Evolutionary conservation across 2,888 invertebrate species (phyloP).

Genomic region (Hetaerina titia): DNA sequence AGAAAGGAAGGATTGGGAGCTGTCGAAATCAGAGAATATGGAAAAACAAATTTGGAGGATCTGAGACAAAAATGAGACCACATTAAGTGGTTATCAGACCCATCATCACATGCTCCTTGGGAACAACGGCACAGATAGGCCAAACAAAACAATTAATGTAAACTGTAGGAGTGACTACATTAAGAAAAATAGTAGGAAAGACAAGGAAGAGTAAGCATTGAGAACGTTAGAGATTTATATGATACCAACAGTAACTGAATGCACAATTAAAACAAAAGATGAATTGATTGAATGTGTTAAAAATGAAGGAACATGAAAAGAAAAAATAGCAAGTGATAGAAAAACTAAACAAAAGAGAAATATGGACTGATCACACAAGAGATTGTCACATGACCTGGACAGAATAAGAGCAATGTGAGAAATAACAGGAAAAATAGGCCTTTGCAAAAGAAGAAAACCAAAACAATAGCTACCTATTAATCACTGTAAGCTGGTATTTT

Average conservation of each 20-base stretch:
- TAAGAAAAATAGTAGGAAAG: not conserved
- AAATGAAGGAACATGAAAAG: not conserved
- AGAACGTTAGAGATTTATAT: not conserved
- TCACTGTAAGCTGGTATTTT: too few species aligned
- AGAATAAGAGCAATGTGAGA: not conserved
- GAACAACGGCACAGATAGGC: too few species aligned
- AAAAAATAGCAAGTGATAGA: not conserved
- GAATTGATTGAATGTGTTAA: too few species aligned
- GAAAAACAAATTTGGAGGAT: not conserved
- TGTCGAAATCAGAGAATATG: not conserved
- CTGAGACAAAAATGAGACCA: not conserved
- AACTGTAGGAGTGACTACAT: not conserved
- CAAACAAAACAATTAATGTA: too few species aligned
- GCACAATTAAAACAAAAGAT: too few species aligned
- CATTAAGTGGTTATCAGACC: too few species aligned
- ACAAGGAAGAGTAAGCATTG: not conserved
- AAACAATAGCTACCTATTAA: too few species aligned
- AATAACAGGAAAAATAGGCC: too few species aligned
- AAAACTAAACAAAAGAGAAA: not conserved
- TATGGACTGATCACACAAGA: not conserved
- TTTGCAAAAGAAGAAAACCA: too few species aligned
- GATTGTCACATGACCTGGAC: not conserved
- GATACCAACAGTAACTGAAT: too few species aligned
- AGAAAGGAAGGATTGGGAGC: not conserved
- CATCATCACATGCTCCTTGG: too few species aligned